Percentiles rank a stretch among this genome's conserved stretches.
Conservation (phyloP, 2,113 vertebrate genomes). For the Fregata magnificens region DNA sequence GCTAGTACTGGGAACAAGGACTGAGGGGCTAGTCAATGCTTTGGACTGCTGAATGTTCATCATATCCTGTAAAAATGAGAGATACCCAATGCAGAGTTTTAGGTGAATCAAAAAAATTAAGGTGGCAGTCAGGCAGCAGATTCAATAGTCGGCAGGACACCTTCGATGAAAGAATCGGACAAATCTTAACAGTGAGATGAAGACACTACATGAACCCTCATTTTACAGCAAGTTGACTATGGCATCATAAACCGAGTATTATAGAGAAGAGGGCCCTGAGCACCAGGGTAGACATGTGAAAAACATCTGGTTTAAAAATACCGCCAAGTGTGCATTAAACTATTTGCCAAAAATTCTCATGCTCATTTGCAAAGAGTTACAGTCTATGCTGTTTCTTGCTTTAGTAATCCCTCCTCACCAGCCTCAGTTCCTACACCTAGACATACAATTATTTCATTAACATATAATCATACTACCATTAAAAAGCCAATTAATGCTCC, state of each 20-base stretch:
- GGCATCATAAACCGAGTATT: not conserved
- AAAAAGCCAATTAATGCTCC: not conserved
- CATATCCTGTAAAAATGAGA: not conserved
- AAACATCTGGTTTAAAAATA: not conserved
- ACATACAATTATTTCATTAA: not conserved
- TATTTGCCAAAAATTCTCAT: not conserved
- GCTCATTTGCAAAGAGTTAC: not conserved
- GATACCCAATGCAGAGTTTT: no score
- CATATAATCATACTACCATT: not conserved
- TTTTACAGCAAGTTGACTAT: accelerated
- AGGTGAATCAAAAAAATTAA: not conserved
- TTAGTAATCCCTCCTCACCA: not conserved
- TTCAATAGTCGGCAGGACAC: not conserved
- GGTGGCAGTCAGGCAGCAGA: not conserved
- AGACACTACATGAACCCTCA: not conserved
- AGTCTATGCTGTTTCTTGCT: not conserved
- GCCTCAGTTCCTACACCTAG: not conserved
- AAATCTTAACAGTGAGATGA: not conserved
- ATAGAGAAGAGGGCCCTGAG: no score
- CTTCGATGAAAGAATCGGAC: not conserved
- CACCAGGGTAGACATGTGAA: not conserved
- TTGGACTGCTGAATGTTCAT: not conserved
- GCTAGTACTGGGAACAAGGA: not conserved
- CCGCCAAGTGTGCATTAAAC: accelerated
- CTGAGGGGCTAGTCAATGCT: accelerated